A percentile compares a stretch with the other conserved stretches of the same genome.
Evolutionary conservation across 1,140 invertebrate genomes (phyloP).

Genomic region (Panagrolaimus sp.): DNA sequence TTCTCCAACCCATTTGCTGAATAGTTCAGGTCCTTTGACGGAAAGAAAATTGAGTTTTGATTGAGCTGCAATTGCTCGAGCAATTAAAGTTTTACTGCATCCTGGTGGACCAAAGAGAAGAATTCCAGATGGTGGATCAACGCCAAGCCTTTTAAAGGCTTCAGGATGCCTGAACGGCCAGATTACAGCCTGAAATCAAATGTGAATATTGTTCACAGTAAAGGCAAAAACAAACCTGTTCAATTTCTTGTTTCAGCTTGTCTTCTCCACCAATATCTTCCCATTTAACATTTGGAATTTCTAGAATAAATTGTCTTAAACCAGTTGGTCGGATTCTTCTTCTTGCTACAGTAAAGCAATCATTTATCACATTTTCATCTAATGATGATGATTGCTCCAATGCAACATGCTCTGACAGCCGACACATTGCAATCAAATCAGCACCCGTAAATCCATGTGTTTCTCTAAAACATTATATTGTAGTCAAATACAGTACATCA

Average conservation of each 20-base stretch:
- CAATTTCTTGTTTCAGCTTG: slow-evolving; percentile 77
- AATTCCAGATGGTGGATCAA: slow-evolving; percentile 66
- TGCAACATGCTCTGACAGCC: background rate
- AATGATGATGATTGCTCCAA: too few species aligned
- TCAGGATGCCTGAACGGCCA: slow-evolving; percentile 78
- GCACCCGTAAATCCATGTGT: slow-evolving; percentile 50
- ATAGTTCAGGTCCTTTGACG: slow-evolving; percentile 69
- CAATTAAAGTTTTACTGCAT: slow-evolving; percentile 72
- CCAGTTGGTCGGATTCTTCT: slow-evolving; percentile 40
- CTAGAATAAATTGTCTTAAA: slow-evolving; percentile 45
- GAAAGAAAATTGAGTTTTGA: slow-evolving; percentile 62
- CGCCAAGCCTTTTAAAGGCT: slow-evolving; percentile 65
- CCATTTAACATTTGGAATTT: slow-evolving; percentile 67
- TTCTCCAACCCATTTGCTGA: slow-evolving; percentile 96
- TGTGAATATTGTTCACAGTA: background rate
- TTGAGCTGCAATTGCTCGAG: slow-evolving; percentile 67
- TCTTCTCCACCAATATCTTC: slow-evolving; percentile 84
- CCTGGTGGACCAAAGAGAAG: slow-evolving; percentile 73
- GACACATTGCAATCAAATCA: slow-evolving; percentile 28
- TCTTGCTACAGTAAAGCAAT: slow-evolving; percentile 23
- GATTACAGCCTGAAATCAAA: slow-evolving; percentile 68
- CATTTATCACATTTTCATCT: background rate
- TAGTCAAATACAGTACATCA: background rate
- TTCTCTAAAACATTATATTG: slow-evolving; percentile 24
- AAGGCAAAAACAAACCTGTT: slow-evolving; percentile 63